Conservation (phyloP, 2,888 invertebrate genomes). For the Nomada lathburiana region DNA sequence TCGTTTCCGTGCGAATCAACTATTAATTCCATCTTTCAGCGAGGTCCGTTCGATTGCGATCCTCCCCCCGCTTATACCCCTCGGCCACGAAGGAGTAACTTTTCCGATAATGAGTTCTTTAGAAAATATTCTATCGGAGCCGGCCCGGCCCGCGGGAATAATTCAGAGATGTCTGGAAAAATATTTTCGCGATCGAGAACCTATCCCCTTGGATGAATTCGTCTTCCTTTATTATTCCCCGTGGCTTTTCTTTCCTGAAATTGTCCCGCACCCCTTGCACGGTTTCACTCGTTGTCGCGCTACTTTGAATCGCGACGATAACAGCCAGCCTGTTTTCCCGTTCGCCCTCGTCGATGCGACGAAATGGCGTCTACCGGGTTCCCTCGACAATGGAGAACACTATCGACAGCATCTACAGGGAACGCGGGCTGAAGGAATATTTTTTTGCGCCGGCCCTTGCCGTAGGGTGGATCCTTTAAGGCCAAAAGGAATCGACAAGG, state of each 20-base stretch:
- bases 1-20: conserved; percentile 77
- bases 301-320: conserved; percentile 65
- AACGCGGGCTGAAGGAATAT: conserved; percentile 12
- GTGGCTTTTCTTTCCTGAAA: conserved; percentile 27
- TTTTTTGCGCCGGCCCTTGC: conserved; percentile 27
- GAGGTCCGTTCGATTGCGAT: conserved; percentile 53
- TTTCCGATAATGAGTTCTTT: conserved; percentile 81
- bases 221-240: conserved; percentile 30
- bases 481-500: conserved; percentile 7
- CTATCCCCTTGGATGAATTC: conserved; percentile 2
- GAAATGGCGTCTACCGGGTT: conserved; percentile 23
- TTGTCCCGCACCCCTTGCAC: conserved; percentile 8
- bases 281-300: conserved; percentile 26
- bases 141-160: conserved; percentile 71
- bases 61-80: conserved; percentile 28
- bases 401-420: conserved; percentile 43
- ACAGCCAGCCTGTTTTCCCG: conserved; percentile 45
- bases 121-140: conserved; percentile 77
- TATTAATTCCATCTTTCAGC: conserved; percentile 74
- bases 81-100: conserved; percentile 63
- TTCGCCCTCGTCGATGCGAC: conserved; percentile 19
- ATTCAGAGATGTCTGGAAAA: conserved; percentile 74
- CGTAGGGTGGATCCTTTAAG: conserved; percentile 12
- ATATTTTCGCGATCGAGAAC: conserved; percentile 72
- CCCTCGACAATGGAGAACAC: conserved; percentile 35